phyloP scores from a whole-genome alignment of 2,888 invertebrate genomes.

The Agrilus mali region DNA sequence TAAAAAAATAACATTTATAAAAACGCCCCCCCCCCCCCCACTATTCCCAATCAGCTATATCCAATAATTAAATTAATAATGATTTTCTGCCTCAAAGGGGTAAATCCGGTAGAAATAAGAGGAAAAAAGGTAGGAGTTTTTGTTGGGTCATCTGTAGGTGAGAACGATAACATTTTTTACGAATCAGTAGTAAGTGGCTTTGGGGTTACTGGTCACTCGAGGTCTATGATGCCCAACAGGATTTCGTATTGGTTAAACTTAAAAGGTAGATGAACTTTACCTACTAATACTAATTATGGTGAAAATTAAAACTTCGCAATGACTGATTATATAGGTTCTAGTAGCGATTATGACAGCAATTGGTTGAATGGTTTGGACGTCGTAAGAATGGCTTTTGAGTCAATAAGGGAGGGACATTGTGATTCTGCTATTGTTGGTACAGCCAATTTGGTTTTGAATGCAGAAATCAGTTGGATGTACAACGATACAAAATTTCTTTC shows the following conservation, averaged over 20 bases:
- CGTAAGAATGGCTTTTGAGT: constrained; percentile 52
- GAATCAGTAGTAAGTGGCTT: constrained; percentile 45
- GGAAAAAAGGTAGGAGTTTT: constrained; percentile 34
- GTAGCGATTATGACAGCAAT: constrained; percentile 50
- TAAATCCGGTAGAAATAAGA: constrained; percentile 32
- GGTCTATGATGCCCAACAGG: constrained; percentile 93
- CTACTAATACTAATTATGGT: constrained; percentile 19
- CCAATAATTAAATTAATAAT: background rate
- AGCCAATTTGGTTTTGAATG: constrained; percentile 58
- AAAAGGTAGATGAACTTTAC: constrained; percentile 49
- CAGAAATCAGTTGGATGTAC: constrained; percentile 48
- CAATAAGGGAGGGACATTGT: constrained; percentile 71
- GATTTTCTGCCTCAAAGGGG: constrained; percentile 21
- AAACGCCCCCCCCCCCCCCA: no score
- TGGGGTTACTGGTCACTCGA: constrained; percentile 59
- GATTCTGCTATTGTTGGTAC: constrained; percentile 88
- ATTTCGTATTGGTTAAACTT: constrained; percentile 85
- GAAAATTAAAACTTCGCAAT: constrained; percentile 31
- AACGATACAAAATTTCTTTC: constrained; percentile 48
- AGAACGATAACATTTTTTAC: constrained; percentile 37
- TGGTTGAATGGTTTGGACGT: constrained; percentile 60
- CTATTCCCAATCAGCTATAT: no score
- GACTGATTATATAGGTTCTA: constrained; percentile 34
- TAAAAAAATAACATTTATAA: background rate
- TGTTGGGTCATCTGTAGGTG: constrained; percentile 34